A percentile compares a stretch with the other conserved stretches of the same genome.
Evolutionary conservation across 2,113 vertebrate species (phyloP).

Genomic region (Muscicapa adusta): DNA sequence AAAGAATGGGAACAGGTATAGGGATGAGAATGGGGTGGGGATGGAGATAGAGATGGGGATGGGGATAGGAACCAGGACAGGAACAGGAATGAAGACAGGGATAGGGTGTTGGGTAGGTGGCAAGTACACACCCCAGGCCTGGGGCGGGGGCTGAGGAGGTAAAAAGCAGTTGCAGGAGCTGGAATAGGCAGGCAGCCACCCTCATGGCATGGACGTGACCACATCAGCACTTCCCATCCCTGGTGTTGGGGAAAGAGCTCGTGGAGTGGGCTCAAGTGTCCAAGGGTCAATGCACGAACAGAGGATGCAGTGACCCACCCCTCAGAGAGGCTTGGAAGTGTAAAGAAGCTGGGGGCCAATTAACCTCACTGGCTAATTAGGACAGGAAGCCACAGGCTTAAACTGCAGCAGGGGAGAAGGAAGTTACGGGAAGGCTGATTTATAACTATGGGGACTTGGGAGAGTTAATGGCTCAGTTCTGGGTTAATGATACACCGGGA

Average conservation of each 20-base stretch:
- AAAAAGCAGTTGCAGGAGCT: neutral
- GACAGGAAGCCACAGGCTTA: constrained; percentile 43
- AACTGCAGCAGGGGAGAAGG: constrained; percentile 22
- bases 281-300: neutral
- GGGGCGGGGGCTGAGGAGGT: neutral
- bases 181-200: neutral
- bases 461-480: constrained; percentile 27
- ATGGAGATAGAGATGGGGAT: neutral
- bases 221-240: neutral
- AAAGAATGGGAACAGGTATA: neutral
- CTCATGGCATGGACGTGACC: neutral
- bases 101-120: neutral
- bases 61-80: neutral
- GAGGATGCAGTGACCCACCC: neutral
- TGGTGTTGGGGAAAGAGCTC: neutral
- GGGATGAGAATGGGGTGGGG: too few relatives aligned
- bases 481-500: constrained; percentile 35
- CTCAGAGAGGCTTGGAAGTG: neutral
- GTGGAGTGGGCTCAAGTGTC: neutral
- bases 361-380: constrained; percentile 49
- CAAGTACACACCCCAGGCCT: accelerated
- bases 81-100: neutral
- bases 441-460: neutral
- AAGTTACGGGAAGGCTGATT: constrained; percentile 38
- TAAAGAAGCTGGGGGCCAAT: constrained; percentile 12